These are phyloP conservation scores for Paratrypauchen microcephalus DNA, from an alignment of 2,797 vertebrate genomes.

Conservation along the genomic window DNA sequence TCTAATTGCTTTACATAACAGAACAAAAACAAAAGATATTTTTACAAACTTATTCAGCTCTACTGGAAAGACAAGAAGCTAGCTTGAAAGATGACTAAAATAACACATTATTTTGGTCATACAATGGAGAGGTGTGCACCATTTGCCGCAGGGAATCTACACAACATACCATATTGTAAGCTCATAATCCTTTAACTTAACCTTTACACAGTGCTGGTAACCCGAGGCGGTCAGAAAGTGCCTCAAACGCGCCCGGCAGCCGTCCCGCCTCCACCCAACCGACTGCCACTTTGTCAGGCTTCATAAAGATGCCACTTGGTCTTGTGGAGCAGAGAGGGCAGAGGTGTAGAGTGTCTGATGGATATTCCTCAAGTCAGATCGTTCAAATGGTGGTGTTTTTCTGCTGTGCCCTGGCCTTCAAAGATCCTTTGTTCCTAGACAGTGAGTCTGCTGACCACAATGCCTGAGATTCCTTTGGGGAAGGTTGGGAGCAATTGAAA, in stretches of 20 bases:
- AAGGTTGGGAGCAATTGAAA: background rate
- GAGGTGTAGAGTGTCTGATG: conserved; percentile 63
- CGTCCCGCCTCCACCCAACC: conserved; percentile 28
- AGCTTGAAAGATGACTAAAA: background rate
- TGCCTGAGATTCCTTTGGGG: conserved; percentile 4
- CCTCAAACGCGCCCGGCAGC: conserved; percentile 64
- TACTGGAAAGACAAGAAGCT: background rate
- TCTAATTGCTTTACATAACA: background rate
- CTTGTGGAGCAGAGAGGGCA: conserved; percentile 46
- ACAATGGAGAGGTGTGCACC: background rate
- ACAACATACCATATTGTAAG: conserved; percentile 39
- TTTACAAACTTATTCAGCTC: no score
- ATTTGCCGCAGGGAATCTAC: background rate
- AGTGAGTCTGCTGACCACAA: background rate
- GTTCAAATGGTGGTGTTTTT: conserved; percentile 29
- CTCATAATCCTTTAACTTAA: conserved; percentile 50
- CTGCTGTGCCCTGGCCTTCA: conserved; percentile 18
- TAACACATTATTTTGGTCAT: background rate
- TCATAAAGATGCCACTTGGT: conserved; percentile 71
- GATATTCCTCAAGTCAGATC: conserved; percentile 61
- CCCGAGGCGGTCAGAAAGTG: conserved; percentile 53
- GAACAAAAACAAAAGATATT: no score
- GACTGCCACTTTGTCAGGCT: conserved; percentile 65
- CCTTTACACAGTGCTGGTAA: conserved; percentile 51
- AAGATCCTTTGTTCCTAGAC: conserved; percentile 34